Conservation (phyloP, 92 coral and sea anemone species). For the Porites divaricata region DNA sequence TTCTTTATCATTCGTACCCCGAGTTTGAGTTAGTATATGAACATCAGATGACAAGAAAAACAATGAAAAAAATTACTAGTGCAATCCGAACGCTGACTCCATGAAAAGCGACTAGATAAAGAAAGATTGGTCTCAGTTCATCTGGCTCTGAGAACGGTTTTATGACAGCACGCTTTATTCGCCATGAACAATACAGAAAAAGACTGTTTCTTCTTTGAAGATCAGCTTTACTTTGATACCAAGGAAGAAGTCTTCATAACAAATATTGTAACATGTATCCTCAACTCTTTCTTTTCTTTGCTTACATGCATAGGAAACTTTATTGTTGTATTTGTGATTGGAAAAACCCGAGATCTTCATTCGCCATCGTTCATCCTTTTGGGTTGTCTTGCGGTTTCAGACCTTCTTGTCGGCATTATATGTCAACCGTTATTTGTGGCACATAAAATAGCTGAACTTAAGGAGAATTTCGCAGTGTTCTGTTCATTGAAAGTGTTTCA, state of each 20-base stretch:
- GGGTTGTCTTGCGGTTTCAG: slow-evolving; percentile 34
- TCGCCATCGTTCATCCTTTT: slow-evolving; percentile 43
- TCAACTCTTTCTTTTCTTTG: slow-evolving; percentile 38
- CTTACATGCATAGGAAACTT: slow-evolving; percentile 10
- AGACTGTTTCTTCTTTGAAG: not conserved
- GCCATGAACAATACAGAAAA: not conserved
- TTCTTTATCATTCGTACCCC: too few relatives aligned
- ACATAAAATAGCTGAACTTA: not conserved
- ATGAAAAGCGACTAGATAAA: too few relatives aligned
- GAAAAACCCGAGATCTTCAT: not conserved
- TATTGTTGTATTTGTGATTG: slow-evolving; percentile 14
- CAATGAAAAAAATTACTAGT: too few relatives aligned
- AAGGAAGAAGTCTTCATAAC: not conserved
- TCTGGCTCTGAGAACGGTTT: not conserved
- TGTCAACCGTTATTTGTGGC: not conserved
- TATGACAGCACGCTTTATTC: not conserved
- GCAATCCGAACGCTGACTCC: too few relatives aligned
- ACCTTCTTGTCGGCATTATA: slow-evolving; percentile 15
- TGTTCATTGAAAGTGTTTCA: not conserved
- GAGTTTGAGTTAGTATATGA: too few relatives aligned
- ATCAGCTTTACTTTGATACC: not conserved
- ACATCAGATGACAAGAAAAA: too few relatives aligned
- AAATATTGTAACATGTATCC: not conserved
- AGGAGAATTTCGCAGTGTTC: not conserved
- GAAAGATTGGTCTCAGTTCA: too few relatives aligned